phyloP scores from a whole-genome alignment of 92 coral and sea anemone species.

The Porites lobata region DNA sequence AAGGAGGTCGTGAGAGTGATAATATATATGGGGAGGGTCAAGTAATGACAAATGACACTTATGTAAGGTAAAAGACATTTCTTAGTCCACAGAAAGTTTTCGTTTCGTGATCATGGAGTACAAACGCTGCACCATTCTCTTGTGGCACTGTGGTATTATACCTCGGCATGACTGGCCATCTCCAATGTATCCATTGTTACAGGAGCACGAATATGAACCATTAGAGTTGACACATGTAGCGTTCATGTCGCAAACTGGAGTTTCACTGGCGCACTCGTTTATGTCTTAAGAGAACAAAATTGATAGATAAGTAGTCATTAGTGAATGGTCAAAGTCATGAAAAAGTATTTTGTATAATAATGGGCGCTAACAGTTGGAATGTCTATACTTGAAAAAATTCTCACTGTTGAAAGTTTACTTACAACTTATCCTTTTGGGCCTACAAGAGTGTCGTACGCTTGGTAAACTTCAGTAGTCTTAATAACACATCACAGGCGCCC shows the following conservation, averaged over 20 bases:
- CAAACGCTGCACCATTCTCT: conserved; percentile 4
- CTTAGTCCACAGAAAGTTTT: background rate
- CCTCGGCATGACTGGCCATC: conserved; percentile 53
- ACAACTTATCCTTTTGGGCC: too few species aligned
- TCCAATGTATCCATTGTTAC: conserved; percentile 44
- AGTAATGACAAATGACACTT: background rate
- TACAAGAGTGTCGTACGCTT: too few species aligned
- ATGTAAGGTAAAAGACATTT: background rate
- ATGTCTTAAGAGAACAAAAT: conserved; percentile 10
- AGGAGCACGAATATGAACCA: conserved; percentile 34
- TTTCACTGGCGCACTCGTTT: conserved; percentile 22
- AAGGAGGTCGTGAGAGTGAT: too few species aligned
- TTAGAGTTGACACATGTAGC: conserved; percentile 17
- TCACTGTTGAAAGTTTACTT: too few species aligned
- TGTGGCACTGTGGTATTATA: conserved; percentile 37
- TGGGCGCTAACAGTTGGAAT: too few species aligned
- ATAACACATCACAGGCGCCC: too few species aligned
- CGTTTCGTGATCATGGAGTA: conserved; percentile 4
- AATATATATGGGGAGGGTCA: too few species aligned
- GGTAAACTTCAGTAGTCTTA: too few species aligned
- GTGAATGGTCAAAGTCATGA: too few species aligned
- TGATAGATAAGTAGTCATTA: background rate
- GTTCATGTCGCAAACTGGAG: conserved; percentile 13
- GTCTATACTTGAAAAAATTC: too few species aligned
- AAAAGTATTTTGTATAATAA: too few species aligned